phyloP scores from a whole-genome alignment of 1,140 invertebrate species.

The Meloidogyne exigua region DNA sequence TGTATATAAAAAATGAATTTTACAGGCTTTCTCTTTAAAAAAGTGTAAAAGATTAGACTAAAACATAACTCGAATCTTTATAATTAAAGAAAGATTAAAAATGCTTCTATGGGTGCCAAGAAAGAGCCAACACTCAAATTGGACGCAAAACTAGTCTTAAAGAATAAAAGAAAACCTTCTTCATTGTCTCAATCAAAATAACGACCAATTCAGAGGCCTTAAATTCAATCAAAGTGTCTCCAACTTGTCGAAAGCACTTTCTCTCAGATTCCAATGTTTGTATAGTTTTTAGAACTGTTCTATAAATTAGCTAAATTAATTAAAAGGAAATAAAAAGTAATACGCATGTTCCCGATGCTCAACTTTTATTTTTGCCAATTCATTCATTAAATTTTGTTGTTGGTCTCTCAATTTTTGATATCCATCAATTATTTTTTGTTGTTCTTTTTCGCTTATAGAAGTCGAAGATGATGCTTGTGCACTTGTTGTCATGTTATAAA shows the following conservation, averaged over 20 bases:
- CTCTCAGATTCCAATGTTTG: conserved; percentile 29
- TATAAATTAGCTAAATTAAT: conserved; percentile 15
- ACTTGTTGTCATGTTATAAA: background rate
- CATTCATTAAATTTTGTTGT: conserved; percentile 31
- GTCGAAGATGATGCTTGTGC: background rate
- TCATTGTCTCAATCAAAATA: conserved; percentile 23
- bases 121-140: too few relatives aligned
- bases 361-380: conserved; percentile 26
- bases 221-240: conserved; percentile 35
- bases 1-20: too few relatives aligned
- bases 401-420: conserved; percentile 42
- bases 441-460: conserved; percentile 21
- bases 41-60: too few relatives aligned
- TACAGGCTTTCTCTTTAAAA: too few relatives aligned
- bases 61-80: too few relatives aligned
- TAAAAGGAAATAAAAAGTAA: conserved; percentile 26
- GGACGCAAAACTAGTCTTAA: too few relatives aligned
- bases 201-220: conserved; percentile 18
- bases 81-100: too few relatives aligned
- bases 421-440: conserved; percentile 42
- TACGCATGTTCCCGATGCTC: conserved; percentile 40
- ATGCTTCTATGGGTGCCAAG: too few relatives aligned
- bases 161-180: conserved; percentile 30
- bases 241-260: conserved; percentile 39
- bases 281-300: conserved; percentile 35